phyloP scores from a whole-genome alignment of 64 coral and sea anemone species.

The Porites australiensis region DNA sequence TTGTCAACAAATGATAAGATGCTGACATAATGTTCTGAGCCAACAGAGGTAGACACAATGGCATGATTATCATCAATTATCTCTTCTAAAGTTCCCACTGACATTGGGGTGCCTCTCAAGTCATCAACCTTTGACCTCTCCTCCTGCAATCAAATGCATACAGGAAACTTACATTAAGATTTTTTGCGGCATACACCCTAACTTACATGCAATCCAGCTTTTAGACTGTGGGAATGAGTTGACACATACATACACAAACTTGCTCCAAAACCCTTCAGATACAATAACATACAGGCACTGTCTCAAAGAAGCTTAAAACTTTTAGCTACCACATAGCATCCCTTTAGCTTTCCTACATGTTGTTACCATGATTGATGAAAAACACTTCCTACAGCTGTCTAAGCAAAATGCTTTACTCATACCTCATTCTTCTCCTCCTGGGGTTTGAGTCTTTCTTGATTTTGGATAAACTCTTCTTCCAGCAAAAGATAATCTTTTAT shows the following conservation, averaged over 20 bases:
- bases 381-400: background rate
- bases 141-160: conserved; percentile 61
- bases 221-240: too few species aligned
- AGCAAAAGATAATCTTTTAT: conserved; percentile 97
- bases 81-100: conserved; percentile 96
- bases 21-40: conserved; percentile 99
- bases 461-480: conserved; percentile 99
- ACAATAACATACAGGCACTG: too few species aligned
- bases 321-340: too few species aligned
- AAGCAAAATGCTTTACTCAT: background rate
- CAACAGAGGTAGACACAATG: conserved; percentile 98
- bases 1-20: conserved; percentile 99
- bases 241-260: too few species aligned
- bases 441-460: conserved; percentile 97
- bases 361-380: too few species aligned
- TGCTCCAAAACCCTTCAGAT: too few species aligned
- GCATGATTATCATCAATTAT: conserved; percentile 99
- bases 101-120: conserved; percentile 98
- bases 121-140: conserved; percentile 99
- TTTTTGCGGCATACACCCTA: too few species aligned
- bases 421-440: conserved; percentile 99
- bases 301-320: too few species aligned
- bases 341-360: too few species aligned
- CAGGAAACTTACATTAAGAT: too few species aligned
- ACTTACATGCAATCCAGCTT: too few species aligned